These are phyloP conservation scores for Drosophila willistoni DNA, from an alignment of 1,140 invertebrate genomes.

Conservation along the genomic window DNA sequence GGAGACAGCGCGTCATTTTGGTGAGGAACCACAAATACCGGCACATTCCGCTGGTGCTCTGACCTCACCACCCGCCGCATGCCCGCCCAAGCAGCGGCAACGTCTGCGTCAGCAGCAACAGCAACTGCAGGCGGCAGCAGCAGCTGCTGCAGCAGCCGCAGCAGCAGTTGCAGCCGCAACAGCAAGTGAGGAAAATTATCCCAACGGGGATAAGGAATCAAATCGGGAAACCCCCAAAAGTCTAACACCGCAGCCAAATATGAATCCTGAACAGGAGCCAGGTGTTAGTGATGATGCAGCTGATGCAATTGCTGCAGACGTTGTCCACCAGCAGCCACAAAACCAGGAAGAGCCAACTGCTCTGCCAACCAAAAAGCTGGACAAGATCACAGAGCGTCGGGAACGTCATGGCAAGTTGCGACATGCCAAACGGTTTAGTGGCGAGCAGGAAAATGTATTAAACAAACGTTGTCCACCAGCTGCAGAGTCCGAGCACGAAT, in stretches of 20 bases:
- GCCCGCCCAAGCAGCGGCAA: constrained; percentile 73
- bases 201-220: constrained; percentile 23
- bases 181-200: constrained; percentile 4
- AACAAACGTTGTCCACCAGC: constrained; percentile 25
- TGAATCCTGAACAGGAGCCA: constrained; percentile 32
- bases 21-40: constrained; percentile 54
- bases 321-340: background rate
- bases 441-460: constrained; percentile 35
- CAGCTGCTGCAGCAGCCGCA: constrained; percentile 40
- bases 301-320: background rate
- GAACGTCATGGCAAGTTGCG: constrained; percentile 70
- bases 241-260: constrained; percentile 23
- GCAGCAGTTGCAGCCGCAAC: constrained; percentile 31
- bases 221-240: constrained; percentile 18
- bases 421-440: constrained; percentile 53
- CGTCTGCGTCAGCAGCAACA: constrained; percentile 46
- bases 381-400: constrained; percentile 56
- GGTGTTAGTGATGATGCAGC: constrained; percentile 36
- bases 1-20: constrained; percentile 64
- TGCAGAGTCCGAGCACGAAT: background rate
- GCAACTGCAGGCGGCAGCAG: constrained; percentile 47
- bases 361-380: constrained; percentile 40
- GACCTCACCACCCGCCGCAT: constrained; percentile 65
- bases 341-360: background rate
- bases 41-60: constrained; percentile 53